Conservation (phyloP, 2,113 vertebrate species). For the Brienomyrus brachyistius region DNA sequence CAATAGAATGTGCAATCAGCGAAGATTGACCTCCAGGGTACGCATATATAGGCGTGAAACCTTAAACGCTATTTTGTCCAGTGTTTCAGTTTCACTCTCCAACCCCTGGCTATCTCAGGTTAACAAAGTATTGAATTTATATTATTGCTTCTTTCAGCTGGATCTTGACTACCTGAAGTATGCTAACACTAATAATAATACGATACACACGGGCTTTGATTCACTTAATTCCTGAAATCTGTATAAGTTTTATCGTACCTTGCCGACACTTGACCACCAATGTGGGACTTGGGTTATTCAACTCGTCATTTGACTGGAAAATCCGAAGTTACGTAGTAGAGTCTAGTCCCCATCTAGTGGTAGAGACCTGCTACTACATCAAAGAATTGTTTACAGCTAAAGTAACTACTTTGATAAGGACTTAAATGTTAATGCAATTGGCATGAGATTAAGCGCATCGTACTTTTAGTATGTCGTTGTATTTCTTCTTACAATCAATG, state of each 20-base stretch:
- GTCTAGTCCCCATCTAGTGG: background rate
- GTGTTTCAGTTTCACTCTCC: background rate
- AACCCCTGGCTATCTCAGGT: background rate
- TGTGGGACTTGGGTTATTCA: background rate
- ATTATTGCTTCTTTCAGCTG: background rate
- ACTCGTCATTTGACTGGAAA: background rate
- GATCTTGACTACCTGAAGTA: background rate
- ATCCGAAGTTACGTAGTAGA: background rate
- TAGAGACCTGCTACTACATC: background rate
- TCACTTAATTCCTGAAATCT: background rate
- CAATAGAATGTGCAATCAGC: background rate
- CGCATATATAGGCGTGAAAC: background rate
- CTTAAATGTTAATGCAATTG: background rate
- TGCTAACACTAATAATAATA: background rate
- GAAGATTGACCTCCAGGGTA: background rate
- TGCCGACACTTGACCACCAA: background rate
- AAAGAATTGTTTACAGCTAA: background rate
- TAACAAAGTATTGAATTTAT: background rate
- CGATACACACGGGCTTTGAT: background rate
- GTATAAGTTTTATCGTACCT: background rate
- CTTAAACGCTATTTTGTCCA: background rate
- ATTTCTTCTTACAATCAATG: background rate
- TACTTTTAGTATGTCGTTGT: background rate
- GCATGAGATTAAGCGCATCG: background rate
- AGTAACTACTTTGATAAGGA: background rate